These are phyloP conservation scores for Micrasema longulum DNA, from an alignment of 1,140 invertebrate genomes.

Conservation along the genomic window DNA sequence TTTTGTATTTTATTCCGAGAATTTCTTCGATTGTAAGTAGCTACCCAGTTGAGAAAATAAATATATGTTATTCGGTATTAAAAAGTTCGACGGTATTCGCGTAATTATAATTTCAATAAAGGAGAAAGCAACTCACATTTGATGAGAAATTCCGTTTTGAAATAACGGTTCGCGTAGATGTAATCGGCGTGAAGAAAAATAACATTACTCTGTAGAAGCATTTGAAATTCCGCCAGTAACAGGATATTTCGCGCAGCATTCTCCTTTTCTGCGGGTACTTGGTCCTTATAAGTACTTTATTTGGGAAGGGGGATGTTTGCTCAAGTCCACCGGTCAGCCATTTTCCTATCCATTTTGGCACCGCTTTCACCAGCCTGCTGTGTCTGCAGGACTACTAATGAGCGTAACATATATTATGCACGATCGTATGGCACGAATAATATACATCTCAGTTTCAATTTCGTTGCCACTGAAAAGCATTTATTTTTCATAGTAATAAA, in stretches of 20 bases:
- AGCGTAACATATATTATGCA: background rate
- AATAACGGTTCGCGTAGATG: too few species aligned
- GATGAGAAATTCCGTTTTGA: too few species aligned
- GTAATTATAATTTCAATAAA: too few species aligned
- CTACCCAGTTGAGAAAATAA: too few species aligned
- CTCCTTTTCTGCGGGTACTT: background rate
- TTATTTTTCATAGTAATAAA: too few species aligned
- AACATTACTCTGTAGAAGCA: background rate
- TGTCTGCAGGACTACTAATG: constrained; percentile 11
- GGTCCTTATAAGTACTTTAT: background rate
- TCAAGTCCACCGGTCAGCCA: constrained; percentile 41
- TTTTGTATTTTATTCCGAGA: too few species aligned
- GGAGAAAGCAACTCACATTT: too few species aligned
- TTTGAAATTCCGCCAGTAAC: constrained; percentile 18
- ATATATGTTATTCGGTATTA: too few species aligned
- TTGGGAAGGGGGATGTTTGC: background rate
- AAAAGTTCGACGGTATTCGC: too few species aligned
- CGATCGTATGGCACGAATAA: too few species aligned
- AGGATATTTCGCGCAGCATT: constrained; percentile 25
- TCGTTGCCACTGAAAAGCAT: background rate
- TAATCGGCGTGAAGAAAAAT: too few species aligned
- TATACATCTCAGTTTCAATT: background rate
- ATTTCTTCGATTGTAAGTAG: too few species aligned
- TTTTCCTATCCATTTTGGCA: constrained; percentile 46
- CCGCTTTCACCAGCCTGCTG: constrained; percentile 8